These are phyloP conservation scores for Hetaerina americana DNA, from an alignment of 1,140 invertebrate species.

Conservation along the genomic window DNA sequence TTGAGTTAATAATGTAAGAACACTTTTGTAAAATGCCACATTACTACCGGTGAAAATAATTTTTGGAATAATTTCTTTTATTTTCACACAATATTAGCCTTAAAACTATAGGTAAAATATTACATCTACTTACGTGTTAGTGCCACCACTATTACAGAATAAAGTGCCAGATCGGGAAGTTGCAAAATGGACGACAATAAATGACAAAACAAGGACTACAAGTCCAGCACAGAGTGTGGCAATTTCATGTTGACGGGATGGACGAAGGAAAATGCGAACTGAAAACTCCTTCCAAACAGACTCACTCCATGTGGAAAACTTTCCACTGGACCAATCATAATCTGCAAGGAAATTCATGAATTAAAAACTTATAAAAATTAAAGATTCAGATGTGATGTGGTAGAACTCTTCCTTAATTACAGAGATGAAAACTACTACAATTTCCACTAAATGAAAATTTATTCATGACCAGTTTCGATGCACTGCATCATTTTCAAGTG, in stretches of 20 bases:
- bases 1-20: too few species aligned
- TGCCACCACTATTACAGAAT: constrained; percentile 29
- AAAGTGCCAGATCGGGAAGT: constrained; percentile 46
- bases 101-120: too few species aligned
- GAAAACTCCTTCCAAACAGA: constrained; percentile 65
- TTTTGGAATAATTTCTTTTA: too few species aligned
- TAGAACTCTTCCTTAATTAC: constrained; percentile 8
- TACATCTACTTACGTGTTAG: background rate
- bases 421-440: too few species aligned
- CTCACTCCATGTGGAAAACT: constrained; percentile 86
- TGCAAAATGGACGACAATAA: constrained; percentile 54
- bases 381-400: constrained; percentile 7
- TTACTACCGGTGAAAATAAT: too few species aligned
- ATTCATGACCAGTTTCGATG: too few species aligned
- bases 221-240: constrained; percentile 49
- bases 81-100: too few species aligned
- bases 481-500: too few species aligned
- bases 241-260: constrained; percentile 51
- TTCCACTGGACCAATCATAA: constrained; percentile 63
- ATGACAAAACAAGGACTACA: constrained; percentile 45
- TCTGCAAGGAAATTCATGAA: constrained; percentile 33
- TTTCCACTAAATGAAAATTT: background rate
- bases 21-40: too few species aligned
- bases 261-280: constrained; percentile 68
- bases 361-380: constrained; percentile 6